Evolutionary conservation across 2,113 vertebrate species (phyloP).

Genomic region (Hucho hucho): DNA sequence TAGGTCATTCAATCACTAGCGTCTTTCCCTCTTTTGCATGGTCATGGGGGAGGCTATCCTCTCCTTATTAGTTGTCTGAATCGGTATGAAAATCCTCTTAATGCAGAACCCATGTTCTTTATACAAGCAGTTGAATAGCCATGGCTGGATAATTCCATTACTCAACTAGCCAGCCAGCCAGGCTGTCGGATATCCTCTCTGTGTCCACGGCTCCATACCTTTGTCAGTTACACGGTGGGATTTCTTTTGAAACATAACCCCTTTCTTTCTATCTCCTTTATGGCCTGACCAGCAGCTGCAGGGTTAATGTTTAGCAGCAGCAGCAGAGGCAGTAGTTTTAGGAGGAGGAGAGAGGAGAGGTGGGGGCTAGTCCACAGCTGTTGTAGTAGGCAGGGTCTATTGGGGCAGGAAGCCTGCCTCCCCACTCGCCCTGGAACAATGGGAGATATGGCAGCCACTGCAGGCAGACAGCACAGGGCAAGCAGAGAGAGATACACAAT

Average conservation of each 20-base stretch:
- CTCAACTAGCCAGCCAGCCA: neutral
- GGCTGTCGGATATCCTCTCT: constrained; percentile 62
- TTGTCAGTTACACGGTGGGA: constrained; percentile 57
- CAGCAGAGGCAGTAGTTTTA: constrained; percentile 47
- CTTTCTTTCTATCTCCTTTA: constrained; percentile 43
- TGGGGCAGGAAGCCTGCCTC: constrained; percentile 63
- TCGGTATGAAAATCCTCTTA: constrained; percentile 70
- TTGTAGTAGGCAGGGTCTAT: constrained; percentile 72
- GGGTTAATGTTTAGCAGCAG: constrained; percentile 75
- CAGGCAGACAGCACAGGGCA: constrained; percentile 58
- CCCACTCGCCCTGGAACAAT: constrained; percentile 72
- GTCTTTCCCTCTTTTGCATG: constrained; percentile 3
- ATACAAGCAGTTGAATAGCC: constrained; percentile 44
- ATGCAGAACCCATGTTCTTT: constrained; percentile 51
- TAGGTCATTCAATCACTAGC: neutral
- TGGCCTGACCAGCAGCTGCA: constrained; percentile 62
- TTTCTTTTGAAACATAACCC: constrained; percentile 59
- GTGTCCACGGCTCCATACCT: constrained; percentile 44
- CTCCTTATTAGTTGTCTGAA: constrained; percentile 42
- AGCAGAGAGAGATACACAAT: constrained; percentile 49
- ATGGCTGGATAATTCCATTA: constrained; percentile 48
- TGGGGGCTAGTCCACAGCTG: constrained; percentile 78
- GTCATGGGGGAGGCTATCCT: constrained; percentile 31
- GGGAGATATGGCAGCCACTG: constrained; percentile 70
- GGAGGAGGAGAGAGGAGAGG: constrained; percentile 55